Percentiles rank a stretch among this genome's conserved stretches.
Conservation (phyloP, 2,113 vertebrate species). For the Entomyzon cyanotis region DNA sequence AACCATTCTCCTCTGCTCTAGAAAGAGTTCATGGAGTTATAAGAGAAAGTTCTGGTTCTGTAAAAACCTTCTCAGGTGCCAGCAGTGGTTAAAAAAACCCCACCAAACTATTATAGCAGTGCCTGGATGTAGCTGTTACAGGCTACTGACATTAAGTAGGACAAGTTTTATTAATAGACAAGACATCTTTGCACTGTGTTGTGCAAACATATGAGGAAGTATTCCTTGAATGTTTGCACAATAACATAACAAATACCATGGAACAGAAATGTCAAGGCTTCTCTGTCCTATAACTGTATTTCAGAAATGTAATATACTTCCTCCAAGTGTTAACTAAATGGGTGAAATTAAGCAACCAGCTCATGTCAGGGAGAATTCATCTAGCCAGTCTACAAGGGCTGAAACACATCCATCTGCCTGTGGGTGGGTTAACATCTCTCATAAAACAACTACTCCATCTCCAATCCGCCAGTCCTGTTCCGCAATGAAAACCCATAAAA, state of each 20-base stretch:
- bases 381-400: background rate
- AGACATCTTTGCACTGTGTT: background rate
- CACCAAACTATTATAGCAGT: background rate
- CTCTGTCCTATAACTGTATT: background rate
- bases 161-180: background rate
- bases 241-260: rapidly evolving
- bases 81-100: background rate
- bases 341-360: background rate
- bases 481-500: slow-evolving; percentile 30
- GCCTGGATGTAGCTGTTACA: background rate
- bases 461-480: background rate
- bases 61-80: background rate
- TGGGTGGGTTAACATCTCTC: background rate
- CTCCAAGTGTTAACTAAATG: background rate
- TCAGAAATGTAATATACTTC: background rate
- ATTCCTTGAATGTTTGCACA: background rate
- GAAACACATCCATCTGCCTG: background rate
- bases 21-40: background rate
- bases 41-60: background rate
- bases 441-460: background rate
- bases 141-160: background rate
- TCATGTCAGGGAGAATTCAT: background rate
- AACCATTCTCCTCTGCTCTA: background rate
- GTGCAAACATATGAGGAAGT: background rate
- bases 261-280: background rate